phyloP scores from a whole-genome alignment of 2,888 invertebrate species.

The Drosophila kambysellisi region DNA sequence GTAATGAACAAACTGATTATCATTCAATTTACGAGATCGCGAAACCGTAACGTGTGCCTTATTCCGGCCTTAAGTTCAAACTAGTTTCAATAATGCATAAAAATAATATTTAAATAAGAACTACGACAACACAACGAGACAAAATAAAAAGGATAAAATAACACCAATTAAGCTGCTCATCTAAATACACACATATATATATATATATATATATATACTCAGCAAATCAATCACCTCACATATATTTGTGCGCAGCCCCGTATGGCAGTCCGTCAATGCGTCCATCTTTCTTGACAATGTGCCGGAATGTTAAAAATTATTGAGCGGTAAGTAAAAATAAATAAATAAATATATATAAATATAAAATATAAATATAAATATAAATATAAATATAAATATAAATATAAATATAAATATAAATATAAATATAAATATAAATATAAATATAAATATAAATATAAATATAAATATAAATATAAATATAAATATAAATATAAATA shows the following conservation, averaged over 20 bases:
- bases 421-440: too few relatives aligned
- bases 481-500: too few relatives aligned
- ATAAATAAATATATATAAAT: too few relatives aligned
- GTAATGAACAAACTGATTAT: constrained; percentile 9
- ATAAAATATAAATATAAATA: too few relatives aligned
- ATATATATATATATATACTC: neutral
- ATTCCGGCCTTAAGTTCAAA: constrained; percentile 82
- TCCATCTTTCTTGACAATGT: neutral
- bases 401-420: too few relatives aligned
- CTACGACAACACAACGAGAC: neutral
- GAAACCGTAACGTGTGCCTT: constrained; percentile 79
- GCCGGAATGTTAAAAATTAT: neutral
- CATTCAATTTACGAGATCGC: constrained; percentile 41
- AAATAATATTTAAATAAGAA: constrained; percentile 1
- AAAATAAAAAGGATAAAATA: neutral
- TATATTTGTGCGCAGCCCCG: neutral
- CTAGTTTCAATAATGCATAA: constrained; percentile 60
- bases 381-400: too few relatives aligned
- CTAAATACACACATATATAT: neutral
- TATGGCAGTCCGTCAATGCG: neutral
- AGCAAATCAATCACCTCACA: neutral
- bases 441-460: too few relatives aligned
- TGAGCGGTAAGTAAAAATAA: neutral
- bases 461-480: too few relatives aligned
- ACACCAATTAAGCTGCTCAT: neutral